Base-by-base conservation (phyloP, 2,113 vertebrate genomes). In the Setophaga coronata region DNA sequence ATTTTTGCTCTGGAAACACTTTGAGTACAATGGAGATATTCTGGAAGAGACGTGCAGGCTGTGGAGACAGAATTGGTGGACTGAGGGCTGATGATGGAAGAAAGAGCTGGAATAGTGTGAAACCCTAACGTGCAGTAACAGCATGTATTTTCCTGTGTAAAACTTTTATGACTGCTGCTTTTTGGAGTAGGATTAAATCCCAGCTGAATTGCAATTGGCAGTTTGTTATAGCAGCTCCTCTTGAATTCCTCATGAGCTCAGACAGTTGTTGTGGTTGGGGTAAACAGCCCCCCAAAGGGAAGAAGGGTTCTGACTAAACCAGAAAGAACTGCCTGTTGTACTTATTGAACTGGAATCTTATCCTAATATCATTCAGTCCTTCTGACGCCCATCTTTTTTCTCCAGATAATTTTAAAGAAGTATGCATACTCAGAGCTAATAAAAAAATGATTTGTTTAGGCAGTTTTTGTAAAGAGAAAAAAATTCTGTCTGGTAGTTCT, bases 111-210 rank as follows among this genome's bases (percentile, higher is more conserved):
- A 92, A 89, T 88, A 72, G 57, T 92, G 91, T 82, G 95, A 94
- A 97, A 88, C 90, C 74, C 73, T 92, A 13, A 96, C 93, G 89
- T 73, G 82, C 57, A 91, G 94, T 91, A 96, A 87, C 34, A 9
- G 77, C 64, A 91, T 92, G 43, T 89, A 89, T 95, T 94, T 93
- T 86, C 62, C 61, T 88, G 76, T 91, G 90, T 87, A 94, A 96
- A 96, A 84, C 53, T 91, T 94, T 93, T 80, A 95, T 93, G 93
- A 89, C 57, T 87, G 51, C 70, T 90, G 47, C 57, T 93, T 94
- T 95, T 57, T 69, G 71, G 67, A 71, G 83, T 53, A 83, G 86
- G 85, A 91, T 94, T 72, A 93, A 95, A 91, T 87, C 94, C 48
- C 9, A 0, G 18, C 51, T 90, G 94, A 91, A 86, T 88, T 90